Base-by-base conservation (phyloP, 2,797 vertebrate species). In the Crocidura indochinensis region DNA sequence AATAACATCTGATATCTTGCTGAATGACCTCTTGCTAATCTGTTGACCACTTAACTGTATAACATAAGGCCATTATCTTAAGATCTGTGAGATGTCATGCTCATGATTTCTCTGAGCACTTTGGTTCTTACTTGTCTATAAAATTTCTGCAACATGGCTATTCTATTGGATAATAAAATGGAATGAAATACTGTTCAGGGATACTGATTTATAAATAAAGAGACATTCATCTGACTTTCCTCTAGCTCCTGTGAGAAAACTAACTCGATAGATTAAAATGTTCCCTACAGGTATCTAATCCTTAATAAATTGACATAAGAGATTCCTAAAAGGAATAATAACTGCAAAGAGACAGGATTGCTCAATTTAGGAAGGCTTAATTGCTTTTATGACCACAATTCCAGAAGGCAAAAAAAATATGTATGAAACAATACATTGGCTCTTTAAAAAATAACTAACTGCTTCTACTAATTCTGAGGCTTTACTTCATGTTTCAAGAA, bases 261-360 rank as follows among this genome's bases (percentile, higher is more conserved):
- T 80, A 85, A 92, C 95, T 75, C 22, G 80, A 56, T 62, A 86
- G 69, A 92, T 95, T 88, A 95, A 90, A 88, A 87, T 89, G 92
- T 76, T 88, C 49, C 53, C 67, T 87, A 47, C 26, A 67, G 90
- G 77, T 88, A 87, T 53, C 83, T 93, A 93, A 96, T 93, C 67
- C 62, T 95, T 94, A 88, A 94, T 93, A 95, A 95, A 94, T 62
- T 93, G 82, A 96, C 89, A 94, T 93, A 96, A 92, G 68, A 93
- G 72, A 91, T 92, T 95, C 22, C 60, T 73, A 79, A 78, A 95
- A 91, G 79, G 84, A 29, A 88, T 38, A 84, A 87, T 84, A 88
- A 67, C 46, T 94, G 91, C 71, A 83, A 91, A 73, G 29, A 91
- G n/a, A 77, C 1, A 86, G 24, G 79, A 77, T 14, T 91, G 72